Base-by-base conservation (phyloP, 2,888 invertebrate genomes). In the Thymelicus sylvestris region DNA sequence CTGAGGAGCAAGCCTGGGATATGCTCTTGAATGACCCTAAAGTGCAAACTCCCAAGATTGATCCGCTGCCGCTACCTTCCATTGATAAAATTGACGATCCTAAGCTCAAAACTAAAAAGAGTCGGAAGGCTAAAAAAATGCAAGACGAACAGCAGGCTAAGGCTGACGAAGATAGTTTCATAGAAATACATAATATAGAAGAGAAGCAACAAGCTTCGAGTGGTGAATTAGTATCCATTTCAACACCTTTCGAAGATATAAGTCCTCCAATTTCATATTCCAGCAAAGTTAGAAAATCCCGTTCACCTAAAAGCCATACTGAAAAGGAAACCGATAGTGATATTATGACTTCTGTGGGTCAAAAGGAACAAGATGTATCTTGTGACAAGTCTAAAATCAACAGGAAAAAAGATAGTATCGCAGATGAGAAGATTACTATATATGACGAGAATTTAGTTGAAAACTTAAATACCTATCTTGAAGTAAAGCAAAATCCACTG, bases 161-260 rank as follows among this genome's bases (percentile, higher is more conserved):
- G 77, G 86, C 84, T 6, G 90, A 90, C 71, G 93, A 92, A 67
- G 91, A 93, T 66, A 92, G 91, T 75, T 93, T 93, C 76, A 86
- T 93, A 55, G 93, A 93, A 81, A 93, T 93, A 78, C 93, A 93
- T 74, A 88, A 90, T 0, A 93, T 93, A 50, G 92, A 93, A 75
- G 90, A 92, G 66, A 90, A 88, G 68, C 85, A 86, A 52, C 85
- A 86, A 67, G 78, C 78, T 38, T 84, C 84, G 52, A 88, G 88
- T 72, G 89, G 87, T 12, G 91, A 92, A 41, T 75, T 93, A 74
- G 93, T 93, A 6, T 88, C 92, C 7, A 92, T 93, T 74, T 92
- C 93, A 13, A 83, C 88, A 59, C 87, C 89, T 1, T 89, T 86
- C 63, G 88, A 90, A 71, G 86, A 89, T 71, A 78, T 86, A 63